phyloP scores from a whole-genome alignment of 1,140 invertebrate species.

The Venturia canescens region DNA sequence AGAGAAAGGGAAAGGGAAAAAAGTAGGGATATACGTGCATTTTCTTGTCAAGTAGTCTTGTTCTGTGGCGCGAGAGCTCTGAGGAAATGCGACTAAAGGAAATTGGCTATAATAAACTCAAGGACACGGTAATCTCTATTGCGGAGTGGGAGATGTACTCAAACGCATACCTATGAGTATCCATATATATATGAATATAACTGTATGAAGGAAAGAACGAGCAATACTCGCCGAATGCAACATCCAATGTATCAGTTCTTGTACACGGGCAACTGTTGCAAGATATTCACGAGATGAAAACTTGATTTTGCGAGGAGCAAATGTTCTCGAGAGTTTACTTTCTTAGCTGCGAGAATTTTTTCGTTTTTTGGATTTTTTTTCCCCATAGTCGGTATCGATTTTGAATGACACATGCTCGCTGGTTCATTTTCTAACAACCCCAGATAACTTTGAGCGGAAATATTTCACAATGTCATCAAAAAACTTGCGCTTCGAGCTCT shows the following conservation, averaged over 20 bases:
- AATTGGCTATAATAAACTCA: constrained; percentile 67
- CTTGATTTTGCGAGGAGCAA: not conserved
- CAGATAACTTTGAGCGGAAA: too few species aligned
- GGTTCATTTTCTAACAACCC: too few species aligned
- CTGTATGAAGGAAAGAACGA: constrained; percentile 2
- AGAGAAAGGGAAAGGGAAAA: constrained; percentile 9
- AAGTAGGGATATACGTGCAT: not conserved
- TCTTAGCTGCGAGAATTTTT: too few species aligned
- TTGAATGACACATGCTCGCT: too few species aligned
- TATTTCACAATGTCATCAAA: too few species aligned
- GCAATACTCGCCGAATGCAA: not conserved
- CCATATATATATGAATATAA: not conserved
- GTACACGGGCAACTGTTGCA: not conserved
- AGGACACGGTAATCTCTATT: constrained; percentile 66
- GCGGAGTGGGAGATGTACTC: constrained; percentile 4
- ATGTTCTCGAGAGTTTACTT: not conserved
- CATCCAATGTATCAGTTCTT: not conserved
- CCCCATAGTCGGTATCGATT: too few species aligned
- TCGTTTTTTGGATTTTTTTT: too few species aligned
- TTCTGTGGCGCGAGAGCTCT: not conserved
- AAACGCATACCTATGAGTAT: not conserved
- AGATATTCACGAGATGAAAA: not conserved
- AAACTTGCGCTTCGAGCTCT: too few species aligned
- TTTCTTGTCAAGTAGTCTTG: not conserved
- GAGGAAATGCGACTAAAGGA: constrained; percentile 59